Evolutionary conservation across 2,888 invertebrate genomes (phyloP), one percentile per base, ranked within the genome.

Genomic region (Sicus ferrugineus): DNA sequence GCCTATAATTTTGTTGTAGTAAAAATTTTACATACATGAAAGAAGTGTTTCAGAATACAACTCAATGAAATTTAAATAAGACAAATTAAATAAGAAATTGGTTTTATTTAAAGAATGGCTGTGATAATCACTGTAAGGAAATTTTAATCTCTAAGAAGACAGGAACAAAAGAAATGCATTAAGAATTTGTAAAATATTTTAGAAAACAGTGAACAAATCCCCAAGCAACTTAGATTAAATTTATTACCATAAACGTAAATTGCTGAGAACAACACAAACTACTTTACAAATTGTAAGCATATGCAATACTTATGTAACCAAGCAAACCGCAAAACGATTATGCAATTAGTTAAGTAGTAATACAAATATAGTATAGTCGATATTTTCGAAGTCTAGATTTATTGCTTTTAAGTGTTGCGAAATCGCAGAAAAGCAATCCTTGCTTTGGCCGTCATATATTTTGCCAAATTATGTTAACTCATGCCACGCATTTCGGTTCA

Each of bases 71-170:
- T 73, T 66, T 58, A 65, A 75, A 72, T 69, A n/a, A n/a, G n/a
- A n/a, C n/a, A n/a, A n/a, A n/a, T n/a, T n/a, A 71, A 73, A 72
- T 70, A 72, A 72, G 64, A 75, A 75, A 78, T 81, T 79, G 75
- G 77, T 78, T 56, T 73, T 76, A 75, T 79, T 77, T 76, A 74
- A 74, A 75, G 76, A 73, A 78, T 74, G 81, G 79, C 81, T 81
- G 81, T 81, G 81, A 81, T 81, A 81, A 76, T 79, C 77, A 75
- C 74, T 69, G 71, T 78, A 74, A 77, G 76, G 70, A 70, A 67
- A 72, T 70, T 71, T 73, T 28, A 46, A 70, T 70, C 59, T n/a
- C 50, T 68, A 70, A 63, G 61, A 72, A 71, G 58, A 62, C 61
- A 62, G 42, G 58, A 19, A 50, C 68, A 46, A 63, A 70, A 67